Conservation (phyloP, 92 coral and sea anemone species). For the Porites rus region DNA sequence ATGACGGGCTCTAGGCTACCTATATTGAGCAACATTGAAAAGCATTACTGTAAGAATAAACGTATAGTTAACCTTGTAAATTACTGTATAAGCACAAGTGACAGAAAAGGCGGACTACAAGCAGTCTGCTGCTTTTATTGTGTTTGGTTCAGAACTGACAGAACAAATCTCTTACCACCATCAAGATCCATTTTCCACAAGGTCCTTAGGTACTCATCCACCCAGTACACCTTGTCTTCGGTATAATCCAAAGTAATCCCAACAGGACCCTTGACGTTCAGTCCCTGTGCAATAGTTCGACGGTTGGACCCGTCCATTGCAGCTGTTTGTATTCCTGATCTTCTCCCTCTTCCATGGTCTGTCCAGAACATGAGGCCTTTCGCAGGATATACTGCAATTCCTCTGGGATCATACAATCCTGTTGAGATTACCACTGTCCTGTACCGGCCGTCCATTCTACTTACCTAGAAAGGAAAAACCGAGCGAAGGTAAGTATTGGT, state of each 20-base stretch:
- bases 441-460: slow-evolving; percentile 84
- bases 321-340: slow-evolving; percentile 67
- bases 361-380: slow-evolving; percentile 95
- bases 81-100: no score
- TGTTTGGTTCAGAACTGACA: neutral
- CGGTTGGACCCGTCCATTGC: slow-evolving; percentile 87
- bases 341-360: slow-evolving; percentile 57
- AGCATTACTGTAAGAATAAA: neutral
- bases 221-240: slow-evolving; percentile 77
- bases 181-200: slow-evolving; percentile 80
- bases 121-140: no score
- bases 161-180: slow-evolving; percentile 69
- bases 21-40: neutral
- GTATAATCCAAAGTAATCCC: slow-evolving; percentile 85
- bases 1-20: slow-evolving; percentile 3
- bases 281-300: slow-evolving; percentile 40
- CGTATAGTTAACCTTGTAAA: no score
- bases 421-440: slow-evolving; percentile 79
- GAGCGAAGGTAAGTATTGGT: no score
- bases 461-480: slow-evolving; percentile 65
- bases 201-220: slow-evolving; percentile 53
- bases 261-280: slow-evolving; percentile 15
- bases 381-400: slow-evolving; percentile 85
- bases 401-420: slow-evolving; percentile 76
- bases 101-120: no score